Conservation (phyloP, 2,888 invertebrate species). For the Petrolisthes manimaculis region DNA sequence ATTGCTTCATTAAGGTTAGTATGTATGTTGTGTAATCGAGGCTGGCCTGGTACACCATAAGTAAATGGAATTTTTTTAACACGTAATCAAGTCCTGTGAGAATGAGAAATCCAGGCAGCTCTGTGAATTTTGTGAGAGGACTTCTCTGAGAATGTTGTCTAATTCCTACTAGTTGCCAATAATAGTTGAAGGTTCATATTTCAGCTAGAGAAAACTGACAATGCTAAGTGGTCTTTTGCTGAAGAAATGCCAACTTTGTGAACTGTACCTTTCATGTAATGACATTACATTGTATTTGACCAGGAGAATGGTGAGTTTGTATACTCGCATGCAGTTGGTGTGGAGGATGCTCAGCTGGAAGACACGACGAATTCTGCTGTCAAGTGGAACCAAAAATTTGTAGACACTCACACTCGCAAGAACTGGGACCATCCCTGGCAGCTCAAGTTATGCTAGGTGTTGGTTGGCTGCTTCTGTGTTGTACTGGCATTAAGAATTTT, state of each 20-base stretch:
- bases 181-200: too few relatives aligned
- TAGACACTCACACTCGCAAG: conserved; percentile 47
- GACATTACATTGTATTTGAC: too few relatives aligned
- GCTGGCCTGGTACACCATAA: background rate
- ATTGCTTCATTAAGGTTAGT: conserved; percentile 52
- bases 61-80: background rate
- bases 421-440: conserved; percentile 51
- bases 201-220: too few relatives aligned
- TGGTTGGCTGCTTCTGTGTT: background rate
- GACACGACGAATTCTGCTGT: background rate
- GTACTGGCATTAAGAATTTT: too few relatives aligned
- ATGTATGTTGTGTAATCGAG: background rate
- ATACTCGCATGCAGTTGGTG: conserved; percentile 11
- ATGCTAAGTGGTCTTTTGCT: too few relatives aligned
- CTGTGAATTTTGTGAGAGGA: background rate
- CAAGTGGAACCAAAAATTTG: conserved; percentile 31
- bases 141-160: too few relatives aligned
- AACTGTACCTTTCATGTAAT: too few relatives aligned
- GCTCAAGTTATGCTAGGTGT: conserved; percentile 32
- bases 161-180: too few relatives aligned
- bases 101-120: background rate
- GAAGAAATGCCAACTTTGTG: too few relatives aligned
- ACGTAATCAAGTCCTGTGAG: background rate
- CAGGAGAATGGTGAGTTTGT: conserved; percentile 51
- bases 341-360: conserved; percentile 36